Percentiles rank a stretch among this genome's conserved stretches.
These are phyloP conservation scores for Hesperia comma DNA, from an alignment of 2,888 invertebrate genomes.

Conservation along the genomic window DNA sequence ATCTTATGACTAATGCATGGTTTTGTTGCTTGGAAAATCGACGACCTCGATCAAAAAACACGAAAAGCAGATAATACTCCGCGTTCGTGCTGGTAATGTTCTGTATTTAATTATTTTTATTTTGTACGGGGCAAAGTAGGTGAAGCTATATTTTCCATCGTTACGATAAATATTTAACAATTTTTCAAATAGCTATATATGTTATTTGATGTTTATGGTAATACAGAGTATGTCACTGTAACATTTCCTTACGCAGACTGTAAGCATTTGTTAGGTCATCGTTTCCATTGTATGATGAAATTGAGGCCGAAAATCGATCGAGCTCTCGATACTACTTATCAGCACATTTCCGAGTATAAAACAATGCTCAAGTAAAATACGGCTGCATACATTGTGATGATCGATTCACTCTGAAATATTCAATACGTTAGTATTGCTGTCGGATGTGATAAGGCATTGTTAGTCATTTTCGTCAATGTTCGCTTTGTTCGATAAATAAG, in stretches of 20 bases:
- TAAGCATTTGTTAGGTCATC: constrained; percentile 63
- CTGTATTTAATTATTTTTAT: constrained; percentile 21
- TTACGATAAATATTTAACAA: constrained; percentile 1
- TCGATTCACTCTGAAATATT: constrained; percentile 15
- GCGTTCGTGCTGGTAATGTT: constrained; percentile 18
- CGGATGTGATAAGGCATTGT: constrained; percentile 13
- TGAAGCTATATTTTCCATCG: constrained; percentile 1
- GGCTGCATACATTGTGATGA: constrained; percentile 28
- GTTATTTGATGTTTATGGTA: neutral
- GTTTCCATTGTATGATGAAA: constrained; percentile 65
- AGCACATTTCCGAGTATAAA: constrained; percentile 50
- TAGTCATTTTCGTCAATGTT: constrained; percentile 5
- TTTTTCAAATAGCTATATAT: neutral
- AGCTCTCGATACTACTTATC: constrained; percentile 58
- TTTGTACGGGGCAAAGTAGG: constrained; percentile 1
- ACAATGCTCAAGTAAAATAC: constrained; percentile 40
- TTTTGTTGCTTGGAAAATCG: constrained; percentile 12
- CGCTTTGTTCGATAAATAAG: neutral
- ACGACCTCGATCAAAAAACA: constrained; percentile 17
- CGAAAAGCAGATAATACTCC: constrained; percentile 18
- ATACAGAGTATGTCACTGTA: neutral
- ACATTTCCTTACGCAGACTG: neutral
- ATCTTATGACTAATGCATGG: constrained; percentile 23
- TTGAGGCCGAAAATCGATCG: constrained; percentile 58
- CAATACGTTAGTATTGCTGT: constrained; percentile 15